Conservation (phyloP, 2,888 invertebrate species). For the Lissocephala sabroskyi region DNA sequence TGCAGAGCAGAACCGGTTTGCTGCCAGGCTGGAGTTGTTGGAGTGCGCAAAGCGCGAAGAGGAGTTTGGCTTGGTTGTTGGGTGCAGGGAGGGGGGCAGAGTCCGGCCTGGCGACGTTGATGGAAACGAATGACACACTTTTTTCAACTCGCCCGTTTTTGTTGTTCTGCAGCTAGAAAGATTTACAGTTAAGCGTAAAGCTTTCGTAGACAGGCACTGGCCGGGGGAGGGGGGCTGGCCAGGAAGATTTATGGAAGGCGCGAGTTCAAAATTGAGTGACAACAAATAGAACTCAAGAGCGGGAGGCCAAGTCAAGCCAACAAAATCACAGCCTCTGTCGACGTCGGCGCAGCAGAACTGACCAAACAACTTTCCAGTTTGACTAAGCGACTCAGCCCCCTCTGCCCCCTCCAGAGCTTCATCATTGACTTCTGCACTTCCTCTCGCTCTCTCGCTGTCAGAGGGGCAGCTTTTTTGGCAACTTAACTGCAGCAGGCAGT, state of each 20-base stretch:
- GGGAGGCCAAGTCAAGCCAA: constrained; percentile 6
- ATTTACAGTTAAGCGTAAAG: constrained; percentile 22
- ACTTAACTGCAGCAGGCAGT: constrained; percentile 22
- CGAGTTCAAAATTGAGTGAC: constrained; percentile 29
- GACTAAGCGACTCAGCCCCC: constrained; percentile 18
- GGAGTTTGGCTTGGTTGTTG: too few relatives aligned
- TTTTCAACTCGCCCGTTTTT: constrained; percentile 20
- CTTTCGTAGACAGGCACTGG: neutral
- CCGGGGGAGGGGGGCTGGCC: neutral
- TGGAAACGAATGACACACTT: constrained; percentile 43
- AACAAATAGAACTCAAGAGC: neutral
- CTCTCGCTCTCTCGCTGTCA: constrained; percentile 7
- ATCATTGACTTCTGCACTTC: constrained; percentile 53
- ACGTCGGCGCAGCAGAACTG: constrained; percentile 35
- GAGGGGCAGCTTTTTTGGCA: constrained; percentile 6
- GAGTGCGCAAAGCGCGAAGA: too few relatives aligned
- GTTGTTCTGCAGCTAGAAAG: constrained; percentile 16
- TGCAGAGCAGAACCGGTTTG: too few relatives aligned
- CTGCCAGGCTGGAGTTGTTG: too few relatives aligned
- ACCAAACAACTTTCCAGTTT: constrained; percentile 67
- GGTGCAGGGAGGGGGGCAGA: too few relatives aligned
- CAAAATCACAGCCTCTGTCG: constrained; percentile 17
- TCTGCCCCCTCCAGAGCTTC: constrained; percentile 13
- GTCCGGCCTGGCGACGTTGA: constrained; percentile 10
- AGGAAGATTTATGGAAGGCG: neutral